Percentiles rank a stretch among this genome's conserved stretches.
phyloP scores from a whole-genome alignment of 1,140 invertebrate genomes.

The Hydropsyche tenuis region DNA sequence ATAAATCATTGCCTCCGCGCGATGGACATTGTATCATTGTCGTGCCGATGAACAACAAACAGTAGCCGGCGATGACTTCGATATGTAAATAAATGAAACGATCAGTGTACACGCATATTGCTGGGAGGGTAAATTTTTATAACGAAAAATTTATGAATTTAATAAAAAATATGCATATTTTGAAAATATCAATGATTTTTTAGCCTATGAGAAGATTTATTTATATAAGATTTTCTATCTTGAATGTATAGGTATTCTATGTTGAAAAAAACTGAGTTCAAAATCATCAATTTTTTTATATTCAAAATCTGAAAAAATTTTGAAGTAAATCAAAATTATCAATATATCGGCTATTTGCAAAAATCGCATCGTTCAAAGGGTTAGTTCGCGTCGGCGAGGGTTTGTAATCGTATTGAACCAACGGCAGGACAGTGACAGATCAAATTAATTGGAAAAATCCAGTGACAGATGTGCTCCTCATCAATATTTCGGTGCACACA shows the following conservation, averaged over 20 bases:
- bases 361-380: not conserved
- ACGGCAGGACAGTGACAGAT: conserved; percentile 48
- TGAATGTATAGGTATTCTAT: no score
- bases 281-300: no score
- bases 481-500: conserved; percentile 49
- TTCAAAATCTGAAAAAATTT: no score
- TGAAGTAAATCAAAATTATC: no score
- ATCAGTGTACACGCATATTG: not conserved
- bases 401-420: not conserved
- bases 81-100: conserved; percentile 24
- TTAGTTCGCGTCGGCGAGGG: conserved; percentile 2
- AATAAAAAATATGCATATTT: no score
- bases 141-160: no score
- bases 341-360: no score
- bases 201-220: no score
- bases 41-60: conserved; percentile 32
- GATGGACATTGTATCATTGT: conserved; percentile 44
- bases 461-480: conserved; percentile 50
- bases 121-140: no score
- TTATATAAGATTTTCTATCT: no score
- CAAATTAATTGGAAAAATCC: conserved; percentile 51
- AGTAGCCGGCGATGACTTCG: not conserved
- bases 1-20: conserved; percentile 44
- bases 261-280: no score
- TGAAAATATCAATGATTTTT: no score